Evolutionary conservation across 2,888 invertebrate species (phyloP), one percentile per base, ranked within the genome.

Genomic region (Odiellus spinosus): DNA sequence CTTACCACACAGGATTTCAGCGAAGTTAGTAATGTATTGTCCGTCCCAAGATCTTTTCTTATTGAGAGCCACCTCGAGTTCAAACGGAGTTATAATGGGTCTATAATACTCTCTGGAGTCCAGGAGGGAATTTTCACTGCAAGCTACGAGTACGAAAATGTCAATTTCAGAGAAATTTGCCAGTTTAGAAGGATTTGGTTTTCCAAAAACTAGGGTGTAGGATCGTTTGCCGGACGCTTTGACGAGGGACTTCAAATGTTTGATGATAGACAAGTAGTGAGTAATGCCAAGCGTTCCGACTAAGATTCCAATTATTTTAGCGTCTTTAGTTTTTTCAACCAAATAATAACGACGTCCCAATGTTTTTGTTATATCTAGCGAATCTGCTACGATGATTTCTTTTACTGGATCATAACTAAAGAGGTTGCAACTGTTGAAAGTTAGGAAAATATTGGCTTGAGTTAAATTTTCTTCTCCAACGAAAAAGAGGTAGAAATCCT

Each of bases 161-260:
- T 96, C 93, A 53, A 96, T 80, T 77, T 87, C 86, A 46, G 82
- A 78, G 65, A 95, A 91, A 68, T 98, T 98, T 0, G 91, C 90
- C 51, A 98, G 69, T 66, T 98, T 98, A 0, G 87, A 81, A 11
- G 85, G 82, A 70, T 88, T 95, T 3, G 91, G 82, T 64, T 91
- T 90, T 4, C 95, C 96, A 45, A 96, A 85, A 19, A 84, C 85
- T 46, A 96, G 77, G 40, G 87, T 79, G 61, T 95, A 93, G 53
- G 80, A 79, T 63, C 86, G 90, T 62, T 90, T 91, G 0, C 80
- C 80, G 47, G 80, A 78, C 2, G 72, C 65, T 58, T 75, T 76
- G 35, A 87, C 77, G 44, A 88, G 68, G 44, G 71, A 65, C 63
- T 83, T 80, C 56, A 90, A 67, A 47, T 79, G 73, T n/a, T 72